Percentiles rank a stretch among this genome's conserved stretches.
Conservation (phyloP, 2,113 vertebrate genomes). For the Macquaria ambigua region DNA sequence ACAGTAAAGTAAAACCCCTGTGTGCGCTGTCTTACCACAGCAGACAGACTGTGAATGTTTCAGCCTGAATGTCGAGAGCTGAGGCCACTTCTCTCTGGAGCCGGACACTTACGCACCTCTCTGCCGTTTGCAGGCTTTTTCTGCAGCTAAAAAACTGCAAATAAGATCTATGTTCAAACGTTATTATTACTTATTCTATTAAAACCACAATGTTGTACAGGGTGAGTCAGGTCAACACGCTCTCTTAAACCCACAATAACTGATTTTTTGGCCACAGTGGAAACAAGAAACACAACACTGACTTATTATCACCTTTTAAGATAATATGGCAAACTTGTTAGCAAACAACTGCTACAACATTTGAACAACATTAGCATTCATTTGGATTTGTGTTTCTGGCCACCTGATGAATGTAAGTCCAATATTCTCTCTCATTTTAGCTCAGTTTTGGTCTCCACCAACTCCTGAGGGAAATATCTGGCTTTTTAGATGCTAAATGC, state of each 20-base stretch:
- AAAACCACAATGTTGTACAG: not conserved
- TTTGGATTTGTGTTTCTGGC: no score
- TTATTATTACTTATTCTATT: not conserved
- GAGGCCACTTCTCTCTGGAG: not conserved
- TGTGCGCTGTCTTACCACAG: not conserved
- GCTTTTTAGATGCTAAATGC: no score
- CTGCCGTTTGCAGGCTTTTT: not conserved
- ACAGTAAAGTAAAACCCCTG: not conserved
- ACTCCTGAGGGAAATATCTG: not conserved
- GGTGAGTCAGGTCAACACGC: not conserved
- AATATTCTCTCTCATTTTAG: no score
- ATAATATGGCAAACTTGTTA: no score
- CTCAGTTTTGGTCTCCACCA: not conserved
- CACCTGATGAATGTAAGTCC: no score
- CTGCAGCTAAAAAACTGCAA: not conserved
- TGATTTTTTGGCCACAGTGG: not conserved
- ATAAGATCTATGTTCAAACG: not conserved
- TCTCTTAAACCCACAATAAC: not conserved
- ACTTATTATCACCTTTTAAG: no score
- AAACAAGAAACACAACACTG: no score
- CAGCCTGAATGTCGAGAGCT: not conserved
- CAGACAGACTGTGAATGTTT: not conserved
- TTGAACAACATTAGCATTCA: no score
- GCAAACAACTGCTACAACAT: no score
- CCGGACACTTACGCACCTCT: not conserved